Conservation (phyloP, 2,113 vertebrate genomes). For the Urocynchramus pylzowi region DNA sequence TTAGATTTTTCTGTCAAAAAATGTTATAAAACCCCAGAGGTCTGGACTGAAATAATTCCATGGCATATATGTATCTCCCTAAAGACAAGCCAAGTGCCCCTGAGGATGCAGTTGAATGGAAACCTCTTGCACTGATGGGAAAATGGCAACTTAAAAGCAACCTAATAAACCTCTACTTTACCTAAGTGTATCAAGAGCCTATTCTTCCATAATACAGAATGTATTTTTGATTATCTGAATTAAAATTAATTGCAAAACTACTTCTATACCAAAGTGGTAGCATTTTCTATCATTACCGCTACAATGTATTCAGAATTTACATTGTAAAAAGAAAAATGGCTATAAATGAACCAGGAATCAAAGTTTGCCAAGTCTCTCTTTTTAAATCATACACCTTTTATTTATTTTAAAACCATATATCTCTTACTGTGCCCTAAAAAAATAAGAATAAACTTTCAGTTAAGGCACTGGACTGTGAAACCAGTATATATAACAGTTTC, state of each 20-base stretch:
- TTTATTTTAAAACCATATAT: neutral
- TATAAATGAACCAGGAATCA: neutral
- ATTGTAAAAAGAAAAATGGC: neutral
- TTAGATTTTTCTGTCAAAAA: neutral
- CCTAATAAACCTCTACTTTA: neutral
- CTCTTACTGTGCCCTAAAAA: neutral
- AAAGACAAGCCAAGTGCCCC: neutral
- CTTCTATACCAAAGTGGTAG: neutral
- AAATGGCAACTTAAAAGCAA: neutral
- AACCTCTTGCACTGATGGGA: neutral
- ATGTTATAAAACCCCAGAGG: neutral
- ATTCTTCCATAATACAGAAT: neutral
- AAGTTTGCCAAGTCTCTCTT: neutral
- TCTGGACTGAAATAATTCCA: neutral
- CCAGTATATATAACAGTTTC: neutral
- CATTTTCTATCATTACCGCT: neutral
- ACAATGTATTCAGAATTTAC: neutral
- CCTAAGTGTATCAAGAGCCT: neutral
- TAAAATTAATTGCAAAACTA: neutral
- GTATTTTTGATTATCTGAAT: neutral
- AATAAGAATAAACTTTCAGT: neutral
- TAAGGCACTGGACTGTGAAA: neutral
- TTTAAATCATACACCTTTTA: neutral
- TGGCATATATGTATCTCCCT: neutral
- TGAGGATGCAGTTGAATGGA: neutral